These are phyloP conservation scores for Drosophila rufa DNA, from an alignment of 1,140 invertebrate species.

Conservation along the genomic window DNA sequence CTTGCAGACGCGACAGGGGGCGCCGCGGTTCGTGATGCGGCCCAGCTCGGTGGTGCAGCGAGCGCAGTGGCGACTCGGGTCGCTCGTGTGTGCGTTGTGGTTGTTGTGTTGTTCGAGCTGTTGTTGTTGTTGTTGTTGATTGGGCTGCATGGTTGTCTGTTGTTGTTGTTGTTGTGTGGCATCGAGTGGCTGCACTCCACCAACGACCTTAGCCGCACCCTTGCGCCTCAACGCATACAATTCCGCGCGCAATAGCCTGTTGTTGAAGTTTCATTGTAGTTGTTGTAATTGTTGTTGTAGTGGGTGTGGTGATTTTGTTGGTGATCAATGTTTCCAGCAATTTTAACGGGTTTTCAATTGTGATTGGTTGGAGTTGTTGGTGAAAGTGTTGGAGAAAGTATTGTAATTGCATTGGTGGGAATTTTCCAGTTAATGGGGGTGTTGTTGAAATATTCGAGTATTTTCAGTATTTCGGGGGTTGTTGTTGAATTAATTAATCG, in stretches of 20 bases:
- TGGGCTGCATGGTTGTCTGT: constrained; percentile 54
- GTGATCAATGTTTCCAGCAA: background rate
- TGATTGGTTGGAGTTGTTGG: constrained; percentile 16
- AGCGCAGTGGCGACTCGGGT: constrained; percentile 88
- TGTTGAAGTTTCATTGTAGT: constrained; percentile 22
- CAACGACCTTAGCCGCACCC: constrained; percentile 86
- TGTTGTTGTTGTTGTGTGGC: constrained; percentile 72
- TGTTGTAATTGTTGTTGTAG: constrained; percentile 33
- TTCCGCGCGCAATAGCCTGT: constrained; percentile 89
- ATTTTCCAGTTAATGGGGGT: background rate
- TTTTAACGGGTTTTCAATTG: background rate
- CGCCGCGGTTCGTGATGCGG: constrained; percentile 91
- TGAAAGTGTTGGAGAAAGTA: constrained; percentile 3
- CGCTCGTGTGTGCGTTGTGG: constrained; percentile 73
- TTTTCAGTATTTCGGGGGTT: background rate
- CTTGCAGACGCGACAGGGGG: constrained; percentile 89
- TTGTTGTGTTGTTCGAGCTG: constrained; percentile 72
- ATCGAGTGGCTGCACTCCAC: constrained; percentile 67
- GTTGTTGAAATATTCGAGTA: background rate
- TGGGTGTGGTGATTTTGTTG: constrained; percentile 15
- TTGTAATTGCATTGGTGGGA: constrained; percentile 1
- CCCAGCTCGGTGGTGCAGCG: constrained; percentile 90
- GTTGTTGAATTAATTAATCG: background rate
- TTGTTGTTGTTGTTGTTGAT: constrained; percentile 59
- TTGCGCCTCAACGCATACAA: constrained; percentile 87